These are phyloP conservation scores for Condylura cristata DNA, from an alignment of 2,113 vertebrate genomes.

Conservation along the genomic window DNA sequence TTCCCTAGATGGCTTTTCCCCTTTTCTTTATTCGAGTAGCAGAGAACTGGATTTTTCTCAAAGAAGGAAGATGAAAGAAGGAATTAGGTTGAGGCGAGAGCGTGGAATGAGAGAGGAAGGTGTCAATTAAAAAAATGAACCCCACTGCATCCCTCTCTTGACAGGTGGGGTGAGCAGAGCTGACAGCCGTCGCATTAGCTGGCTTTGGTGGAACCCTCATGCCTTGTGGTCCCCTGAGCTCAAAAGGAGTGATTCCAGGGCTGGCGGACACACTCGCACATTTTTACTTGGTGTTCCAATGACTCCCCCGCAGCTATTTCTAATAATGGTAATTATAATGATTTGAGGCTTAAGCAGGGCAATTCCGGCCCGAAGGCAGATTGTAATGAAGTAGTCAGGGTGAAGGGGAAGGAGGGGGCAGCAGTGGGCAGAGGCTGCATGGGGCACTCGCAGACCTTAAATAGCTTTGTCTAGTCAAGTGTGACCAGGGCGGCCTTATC, in stretches of 20 bases:
- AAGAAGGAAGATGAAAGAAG: constrained; percentile 70
- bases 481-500: not conserved
- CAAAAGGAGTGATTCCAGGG: constrained; percentile 75
- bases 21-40: not conserved
- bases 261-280: constrained; percentile 73
- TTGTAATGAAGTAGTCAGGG: constrained; percentile 85
- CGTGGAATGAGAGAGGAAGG: constrained; percentile 86
- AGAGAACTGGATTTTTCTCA: constrained; percentile 6
- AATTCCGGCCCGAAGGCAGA: constrained; percentile 82
- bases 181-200: constrained; percentile 92
- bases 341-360: constrained; percentile 86
- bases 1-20: not conserved
- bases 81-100: constrained; percentile 66
- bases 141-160: constrained; percentile 84
- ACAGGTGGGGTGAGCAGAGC: constrained; percentile 94
- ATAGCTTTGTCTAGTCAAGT: not conserved
- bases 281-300: constrained; percentile 81
- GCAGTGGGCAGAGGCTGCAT: not conserved
- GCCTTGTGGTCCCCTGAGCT: constrained; percentile 76
- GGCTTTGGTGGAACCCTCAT: constrained; percentile 87
- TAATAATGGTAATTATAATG: constrained; percentile 90
- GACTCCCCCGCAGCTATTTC: constrained; percentile 87
- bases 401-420: not conserved
- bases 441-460: not conserved
- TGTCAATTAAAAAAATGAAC: constrained; percentile 95